Evolutionary conservation across 2,888 invertebrate genomes (phyloP).

Genomic region (Opisthograptis luteolata): DNA sequence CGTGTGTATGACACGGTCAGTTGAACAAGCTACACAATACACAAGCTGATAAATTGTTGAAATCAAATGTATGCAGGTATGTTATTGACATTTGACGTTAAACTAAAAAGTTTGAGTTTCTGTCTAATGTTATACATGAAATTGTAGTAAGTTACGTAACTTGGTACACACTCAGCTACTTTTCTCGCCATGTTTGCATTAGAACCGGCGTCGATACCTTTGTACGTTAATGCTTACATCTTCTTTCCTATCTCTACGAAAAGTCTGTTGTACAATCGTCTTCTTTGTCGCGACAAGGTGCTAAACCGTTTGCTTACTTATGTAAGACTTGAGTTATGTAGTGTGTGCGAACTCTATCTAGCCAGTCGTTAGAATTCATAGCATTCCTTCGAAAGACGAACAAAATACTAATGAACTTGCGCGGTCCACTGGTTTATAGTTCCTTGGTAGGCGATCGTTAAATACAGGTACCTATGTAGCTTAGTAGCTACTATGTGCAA

Average conservation of each 20-base stretch:
- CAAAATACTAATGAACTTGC: conserved; percentile 40
- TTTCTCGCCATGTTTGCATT: no score
- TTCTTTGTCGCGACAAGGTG: neutral
- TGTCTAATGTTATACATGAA: no score
- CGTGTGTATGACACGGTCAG: no score
- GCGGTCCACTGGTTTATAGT: conserved; percentile 1
- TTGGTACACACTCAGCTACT: no score
- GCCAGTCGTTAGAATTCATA: conserved; percentile 42
- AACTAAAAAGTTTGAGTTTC: no score
- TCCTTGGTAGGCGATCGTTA: neutral
- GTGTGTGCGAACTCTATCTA: conserved; percentile 41
- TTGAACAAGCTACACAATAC: no score
- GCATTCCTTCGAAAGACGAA: conserved; percentile 26
- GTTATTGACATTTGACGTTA: no score
- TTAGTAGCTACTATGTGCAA: no score
- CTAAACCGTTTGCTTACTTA: neutral
- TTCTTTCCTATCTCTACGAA: neutral
- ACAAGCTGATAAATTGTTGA: no score
- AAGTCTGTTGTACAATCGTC: neutral
- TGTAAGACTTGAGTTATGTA: neutral
- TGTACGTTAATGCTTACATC: neutral
- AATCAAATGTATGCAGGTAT: no score
- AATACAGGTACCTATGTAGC: conserved; percentile 3
- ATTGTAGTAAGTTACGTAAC: no score
- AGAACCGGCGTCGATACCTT: no score